Evolutionary conservation across 2,797 vertebrate species (phyloP).

Genomic region (Phrynocephalus guinanensis): DNA sequence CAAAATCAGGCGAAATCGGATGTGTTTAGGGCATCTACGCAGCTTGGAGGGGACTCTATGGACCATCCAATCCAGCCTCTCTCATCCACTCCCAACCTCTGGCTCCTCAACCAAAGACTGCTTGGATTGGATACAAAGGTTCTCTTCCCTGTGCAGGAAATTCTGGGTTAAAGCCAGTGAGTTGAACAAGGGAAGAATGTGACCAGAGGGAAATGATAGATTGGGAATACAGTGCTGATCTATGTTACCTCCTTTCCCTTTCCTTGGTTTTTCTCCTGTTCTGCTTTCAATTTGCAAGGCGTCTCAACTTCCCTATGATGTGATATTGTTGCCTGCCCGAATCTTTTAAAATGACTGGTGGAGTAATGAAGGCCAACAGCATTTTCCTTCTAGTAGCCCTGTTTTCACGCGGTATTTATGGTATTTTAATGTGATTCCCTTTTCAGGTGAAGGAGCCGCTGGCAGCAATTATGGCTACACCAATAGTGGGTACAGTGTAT

Average conservation of each 20-base stretch:
- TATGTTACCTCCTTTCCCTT: background rate
- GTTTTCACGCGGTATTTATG: constrained; percentile 5
- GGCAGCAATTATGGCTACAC: constrained; percentile 73
- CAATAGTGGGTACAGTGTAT: constrained; percentile 90
- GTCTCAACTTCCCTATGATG: background rate
- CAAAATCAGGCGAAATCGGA: no score
- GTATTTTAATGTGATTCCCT: constrained; percentile 54
- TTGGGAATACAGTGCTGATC: background rate
- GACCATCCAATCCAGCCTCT: no score
- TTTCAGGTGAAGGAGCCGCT: constrained; percentile 73
- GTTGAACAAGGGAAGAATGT: no score
- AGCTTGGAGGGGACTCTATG: no score
- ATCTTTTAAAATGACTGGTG: background rate
- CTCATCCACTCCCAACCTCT: no score
- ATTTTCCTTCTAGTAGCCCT: background rate
- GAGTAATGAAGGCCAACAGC: background rate
- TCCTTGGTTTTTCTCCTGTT: background rate
- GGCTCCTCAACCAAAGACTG: no score
- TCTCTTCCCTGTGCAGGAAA: no score
- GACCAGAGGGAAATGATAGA: no score
- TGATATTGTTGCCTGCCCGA: background rate
- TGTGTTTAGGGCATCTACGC: no score
- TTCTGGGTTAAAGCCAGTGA: no score
- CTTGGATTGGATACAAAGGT: no score
- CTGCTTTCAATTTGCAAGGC: background rate